A percentile compares a stretch with the other conserved stretches of the same genome.
These are phyloP conservation scores for Electrona antarctica DNA, from an alignment of 2,113 vertebrate species.

Conservation along the genomic window DNA sequence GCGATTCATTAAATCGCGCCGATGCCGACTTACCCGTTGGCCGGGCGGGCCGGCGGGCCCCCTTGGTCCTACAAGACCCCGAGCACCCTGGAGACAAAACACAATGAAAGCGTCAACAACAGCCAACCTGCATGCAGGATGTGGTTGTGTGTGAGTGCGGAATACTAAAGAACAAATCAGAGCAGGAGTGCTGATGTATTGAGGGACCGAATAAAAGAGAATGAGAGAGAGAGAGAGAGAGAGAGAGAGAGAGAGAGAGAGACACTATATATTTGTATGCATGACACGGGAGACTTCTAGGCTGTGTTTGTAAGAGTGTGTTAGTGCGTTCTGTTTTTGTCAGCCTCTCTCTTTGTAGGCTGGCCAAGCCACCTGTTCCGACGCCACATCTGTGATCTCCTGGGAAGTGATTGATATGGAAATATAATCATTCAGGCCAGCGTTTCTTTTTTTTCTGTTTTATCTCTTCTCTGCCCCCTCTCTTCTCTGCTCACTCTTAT, in stretches of 20 bases:
- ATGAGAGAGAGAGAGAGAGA: slow-evolving; percentile 12
- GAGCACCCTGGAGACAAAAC: slow-evolving; percentile 79
- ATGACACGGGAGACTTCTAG: slow-evolving; percentile 20
- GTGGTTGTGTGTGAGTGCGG: slow-evolving; percentile 26
- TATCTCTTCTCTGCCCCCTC: slow-evolving; percentile 38
- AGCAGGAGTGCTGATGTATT: neutral
- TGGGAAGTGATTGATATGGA: slow-evolving; percentile 84
- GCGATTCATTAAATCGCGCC: slow-evolving; percentile 36
- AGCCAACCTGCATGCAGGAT: slow-evolving; percentile 47
- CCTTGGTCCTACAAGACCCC: slow-evolving; percentile 86
- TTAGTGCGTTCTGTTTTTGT: slow-evolving; percentile 70
- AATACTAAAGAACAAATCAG: slow-evolving; percentile 52
- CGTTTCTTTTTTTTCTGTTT: slow-evolving; percentile 64
- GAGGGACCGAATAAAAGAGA: slow-evolving; percentile 33
- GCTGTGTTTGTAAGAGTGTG: slow-evolving; percentile 42
- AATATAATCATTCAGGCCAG: slow-evolving; percentile 80
- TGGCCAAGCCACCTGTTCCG: slow-evolving; percentile 84
- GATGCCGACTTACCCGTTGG: slow-evolving; percentile 76
- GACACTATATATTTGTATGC: slow-evolving; percentile 17
- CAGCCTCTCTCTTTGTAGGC: slow-evolving; percentile 75
- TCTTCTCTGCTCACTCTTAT: slow-evolving; percentile 54
- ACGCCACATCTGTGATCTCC: slow-evolving; percentile 83
- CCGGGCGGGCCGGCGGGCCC: slow-evolving; percentile 83
- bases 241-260: slow-evolving; percentile 14
- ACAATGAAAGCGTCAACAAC: slow-evolving; percentile 60